phyloP scores from a whole-genome alignment of 1,140 invertebrate genomes.

The Drosophila ohnishii region DNA sequence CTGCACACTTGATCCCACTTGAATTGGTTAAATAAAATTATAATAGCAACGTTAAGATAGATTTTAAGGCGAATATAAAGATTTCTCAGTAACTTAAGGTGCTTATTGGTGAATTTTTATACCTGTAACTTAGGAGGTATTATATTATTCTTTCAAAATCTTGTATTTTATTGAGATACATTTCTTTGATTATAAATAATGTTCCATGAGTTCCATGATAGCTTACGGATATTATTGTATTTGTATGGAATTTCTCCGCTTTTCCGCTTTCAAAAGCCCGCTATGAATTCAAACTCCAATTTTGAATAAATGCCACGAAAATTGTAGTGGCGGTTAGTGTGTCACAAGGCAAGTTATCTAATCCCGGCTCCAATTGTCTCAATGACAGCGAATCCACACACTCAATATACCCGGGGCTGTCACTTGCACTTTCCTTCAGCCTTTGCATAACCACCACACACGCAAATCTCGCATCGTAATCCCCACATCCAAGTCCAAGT shows the following conservation, averaged over 20 bases:
- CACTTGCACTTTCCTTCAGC: slow-evolving; percentile 44
- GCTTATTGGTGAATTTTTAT: not conserved
- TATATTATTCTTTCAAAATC: not conserved
- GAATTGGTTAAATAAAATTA: not conserved
- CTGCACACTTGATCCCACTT: slow-evolving; percentile 34
- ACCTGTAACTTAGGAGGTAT: not conserved
- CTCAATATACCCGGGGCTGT: slow-evolving; percentile 20
- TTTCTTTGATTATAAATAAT: not conserved
- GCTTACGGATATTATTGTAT: not conserved
- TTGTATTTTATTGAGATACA: not conserved
- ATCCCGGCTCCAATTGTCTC: slow-evolving; percentile 29
- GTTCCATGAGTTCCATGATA: not conserved
- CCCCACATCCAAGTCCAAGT: slow-evolving; percentile 16
- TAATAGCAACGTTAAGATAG: not conserved
- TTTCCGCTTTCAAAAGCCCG: not conserved
- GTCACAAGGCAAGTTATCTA: slow-evolving; percentile 42
- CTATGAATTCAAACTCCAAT: not conserved
- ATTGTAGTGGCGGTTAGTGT: slow-evolving; percentile 28
- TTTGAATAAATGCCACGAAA: slow-evolving; percentile 1
- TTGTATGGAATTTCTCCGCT: not conserved
- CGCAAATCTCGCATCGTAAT: slow-evolving; percentile 36
- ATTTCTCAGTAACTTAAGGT: not conserved
- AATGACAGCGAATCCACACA: slow-evolving; percentile 32
- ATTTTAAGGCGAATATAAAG: not conserved
- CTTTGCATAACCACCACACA: slow-evolving; percentile 46